phyloP scores from a whole-genome alignment of 2,888 invertebrate genomes.

The Pammene aurita region DNA sequence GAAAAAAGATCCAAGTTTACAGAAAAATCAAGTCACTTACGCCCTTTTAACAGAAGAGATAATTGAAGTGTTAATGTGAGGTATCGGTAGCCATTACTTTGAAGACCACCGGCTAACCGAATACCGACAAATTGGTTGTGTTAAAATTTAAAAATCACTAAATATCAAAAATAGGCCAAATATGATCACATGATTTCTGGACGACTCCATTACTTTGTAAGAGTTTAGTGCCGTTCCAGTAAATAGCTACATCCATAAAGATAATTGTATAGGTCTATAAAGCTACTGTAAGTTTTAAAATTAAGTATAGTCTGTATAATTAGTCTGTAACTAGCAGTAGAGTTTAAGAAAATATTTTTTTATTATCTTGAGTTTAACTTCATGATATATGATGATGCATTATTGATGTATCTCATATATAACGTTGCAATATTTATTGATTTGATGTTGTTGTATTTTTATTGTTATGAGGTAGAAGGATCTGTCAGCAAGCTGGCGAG shows the following conservation, averaged over 20 bases:
- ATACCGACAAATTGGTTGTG: conserved; percentile 11
- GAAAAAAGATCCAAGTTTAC: neutral
- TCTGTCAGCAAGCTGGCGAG: too few relatives aligned
- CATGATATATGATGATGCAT: too few relatives aligned
- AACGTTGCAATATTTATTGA: too few relatives aligned
- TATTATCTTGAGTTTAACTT: too few relatives aligned
- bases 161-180: too few relatives aligned
- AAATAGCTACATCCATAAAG: conserved; percentile 4
- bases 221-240: neutral
- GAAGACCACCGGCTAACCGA: conserved; percentile 25
- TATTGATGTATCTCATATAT: too few relatives aligned
- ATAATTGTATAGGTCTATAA: conserved; percentile 12
- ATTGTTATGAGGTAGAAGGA: too few relatives aligned
- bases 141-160: too few relatives aligned
- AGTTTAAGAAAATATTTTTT: too few relatives aligned
- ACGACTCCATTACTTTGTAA: neutral
- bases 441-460: too few relatives aligned
- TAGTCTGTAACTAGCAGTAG: neutral
- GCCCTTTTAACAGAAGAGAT: neutral
- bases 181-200: too few relatives aligned
- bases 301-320: neutral
- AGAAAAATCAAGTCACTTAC: neutral
- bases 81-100: conserved; percentile 24
- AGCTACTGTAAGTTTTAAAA: conserved; percentile 9
- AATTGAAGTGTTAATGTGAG: conserved; percentile 28